phyloP scores from a whole-genome alignment of 1,140 invertebrate genomes.

The Sminthurinus signatus region DNA sequence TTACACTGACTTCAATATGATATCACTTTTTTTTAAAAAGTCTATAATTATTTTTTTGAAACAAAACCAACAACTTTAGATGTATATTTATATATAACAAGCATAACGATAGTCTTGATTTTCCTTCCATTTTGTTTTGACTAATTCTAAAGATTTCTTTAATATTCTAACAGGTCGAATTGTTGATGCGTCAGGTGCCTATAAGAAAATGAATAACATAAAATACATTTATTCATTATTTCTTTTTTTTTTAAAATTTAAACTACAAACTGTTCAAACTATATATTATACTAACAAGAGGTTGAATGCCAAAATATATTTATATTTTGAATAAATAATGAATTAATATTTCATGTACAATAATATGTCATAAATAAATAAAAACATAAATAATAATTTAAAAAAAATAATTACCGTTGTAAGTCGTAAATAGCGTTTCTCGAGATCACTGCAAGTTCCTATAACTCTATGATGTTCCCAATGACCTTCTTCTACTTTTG shows the following conservation, averaged over 20 bases:
- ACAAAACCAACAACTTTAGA: too few relatives aligned
- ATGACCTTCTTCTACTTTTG: constrained; percentile 52
- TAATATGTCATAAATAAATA: too few relatives aligned
- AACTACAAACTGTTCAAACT: too few relatives aligned
- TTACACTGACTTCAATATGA: too few relatives aligned
- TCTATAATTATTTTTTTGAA: too few relatives aligned
- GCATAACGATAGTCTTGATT: constrained; percentile 91
- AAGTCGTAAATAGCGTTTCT: constrained; percentile 89
- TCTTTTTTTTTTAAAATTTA: background rate
- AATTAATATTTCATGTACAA: too few relatives aligned
- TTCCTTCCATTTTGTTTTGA: constrained; percentile 80
- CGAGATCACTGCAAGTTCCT: constrained; percentile 83
- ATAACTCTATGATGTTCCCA: constrained; percentile 53
- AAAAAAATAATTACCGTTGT: constrained; percentile 60
- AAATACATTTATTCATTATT: constrained; percentile 2
- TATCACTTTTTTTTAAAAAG: too few relatives aligned
- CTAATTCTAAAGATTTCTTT: constrained; percentile 73
- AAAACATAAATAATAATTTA: background rate
- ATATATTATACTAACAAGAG: too few relatives aligned
- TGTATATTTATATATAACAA: too few relatives aligned
- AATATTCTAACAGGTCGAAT: constrained; percentile 84
- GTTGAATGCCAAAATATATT: too few relatives aligned
- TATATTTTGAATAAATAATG: too few relatives aligned
- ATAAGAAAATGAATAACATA: constrained; percentile 24
- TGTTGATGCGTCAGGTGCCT: constrained; percentile 85